Conservation (phyloP, 2,797 vertebrate genomes). For the Liparis tanakae region DNA sequence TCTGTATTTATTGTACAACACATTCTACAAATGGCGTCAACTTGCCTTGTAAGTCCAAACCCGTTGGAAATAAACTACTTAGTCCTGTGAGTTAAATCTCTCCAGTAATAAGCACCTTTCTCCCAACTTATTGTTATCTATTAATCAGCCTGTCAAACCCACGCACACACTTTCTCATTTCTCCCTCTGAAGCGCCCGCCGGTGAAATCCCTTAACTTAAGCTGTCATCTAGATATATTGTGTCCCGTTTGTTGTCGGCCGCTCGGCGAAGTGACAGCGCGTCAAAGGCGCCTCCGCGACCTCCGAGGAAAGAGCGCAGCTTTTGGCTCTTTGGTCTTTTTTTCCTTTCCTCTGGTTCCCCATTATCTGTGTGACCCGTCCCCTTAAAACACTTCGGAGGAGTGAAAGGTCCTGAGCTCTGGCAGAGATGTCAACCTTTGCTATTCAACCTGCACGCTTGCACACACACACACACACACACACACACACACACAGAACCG, state of each 20-base stretch:
- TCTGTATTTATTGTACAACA: not conserved
- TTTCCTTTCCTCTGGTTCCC: slow-evolving; percentile 58
- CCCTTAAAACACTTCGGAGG: slow-evolving; percentile 74
- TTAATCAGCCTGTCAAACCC: not conserved
- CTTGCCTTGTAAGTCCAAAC: not conserved
- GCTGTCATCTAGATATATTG: slow-evolving; percentile 61
- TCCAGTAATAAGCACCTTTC: not conserved
- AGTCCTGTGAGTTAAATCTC: not conserved
- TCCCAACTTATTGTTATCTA: not conserved
- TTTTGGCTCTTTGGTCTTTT: slow-evolving; percentile 48
- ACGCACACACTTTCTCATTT: not conserved
- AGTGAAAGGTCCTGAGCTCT: slow-evolving; percentile 77
- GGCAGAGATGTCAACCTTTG: slow-evolving; percentile 69
- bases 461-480: not conserved
- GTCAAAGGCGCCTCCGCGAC: slow-evolving; percentile 50
- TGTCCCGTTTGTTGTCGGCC: slow-evolving; percentile 53
- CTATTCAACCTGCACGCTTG: slow-evolving; percentile 62
- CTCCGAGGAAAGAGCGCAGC: slow-evolving; percentile 63
- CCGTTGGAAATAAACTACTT: not conserved
- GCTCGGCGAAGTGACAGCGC: slow-evolving; percentile 54
- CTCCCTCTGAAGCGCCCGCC: not conserved
- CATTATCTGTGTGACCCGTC: slow-evolving; percentile 74
- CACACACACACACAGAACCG: not conserved
- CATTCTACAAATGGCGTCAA: not conserved
- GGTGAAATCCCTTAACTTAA: slow-evolving; percentile 44